Base-by-base conservation (phyloP, 2,113 vertebrate species). In the Tychaedon coryphoeus region DNA sequence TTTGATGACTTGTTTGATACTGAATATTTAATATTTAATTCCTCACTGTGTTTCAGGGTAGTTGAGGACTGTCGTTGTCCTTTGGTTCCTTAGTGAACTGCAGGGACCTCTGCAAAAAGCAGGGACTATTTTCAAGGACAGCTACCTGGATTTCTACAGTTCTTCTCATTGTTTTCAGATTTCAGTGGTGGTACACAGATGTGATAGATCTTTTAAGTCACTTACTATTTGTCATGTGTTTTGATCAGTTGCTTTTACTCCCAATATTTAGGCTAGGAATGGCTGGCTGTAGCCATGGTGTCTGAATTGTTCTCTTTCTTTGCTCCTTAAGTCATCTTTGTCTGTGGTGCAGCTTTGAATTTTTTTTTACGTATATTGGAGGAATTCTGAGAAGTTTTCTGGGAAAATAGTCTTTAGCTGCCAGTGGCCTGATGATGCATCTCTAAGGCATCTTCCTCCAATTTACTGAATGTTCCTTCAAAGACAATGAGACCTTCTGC, bases 361-460 rank as follows among this genome's bases (percentile, higher is more conserved):
- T 57, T 60, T 47, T 51, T 56, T 22, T 60, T 23, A 47, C 23
- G 12, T 92, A 51, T 56, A 72, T 82, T 86, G 84, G 72, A 83
- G 85, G 91, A 92, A 88, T 93, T 90, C 66, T 72, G 84, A 91
- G 67, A 19, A 60, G 40, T 91, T 95, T 96, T 93, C 94, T 90
- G 77, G 93, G 86, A 94, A 96, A 93, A 40, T 0, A 60, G 25
- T 48, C 76, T 67, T 87, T 42, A 65, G 79, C 62, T 94, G 84
- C 78, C 94, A 93, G 70, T 34, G 53, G 38, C 33, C 38, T 56
- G 64, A 33, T 78, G 80, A 82, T 81, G 79, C 64, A 85, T 88
- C 57, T 80, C 69, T 18, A 31, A 73, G 62, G 81, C 88, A 61
- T 94, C 87, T 89, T 95, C 70, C 87, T 92, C 74, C 33, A 25